Conservation (phyloP, 2,113 vertebrate genomes). For the Euleptes europaea region DNA sequence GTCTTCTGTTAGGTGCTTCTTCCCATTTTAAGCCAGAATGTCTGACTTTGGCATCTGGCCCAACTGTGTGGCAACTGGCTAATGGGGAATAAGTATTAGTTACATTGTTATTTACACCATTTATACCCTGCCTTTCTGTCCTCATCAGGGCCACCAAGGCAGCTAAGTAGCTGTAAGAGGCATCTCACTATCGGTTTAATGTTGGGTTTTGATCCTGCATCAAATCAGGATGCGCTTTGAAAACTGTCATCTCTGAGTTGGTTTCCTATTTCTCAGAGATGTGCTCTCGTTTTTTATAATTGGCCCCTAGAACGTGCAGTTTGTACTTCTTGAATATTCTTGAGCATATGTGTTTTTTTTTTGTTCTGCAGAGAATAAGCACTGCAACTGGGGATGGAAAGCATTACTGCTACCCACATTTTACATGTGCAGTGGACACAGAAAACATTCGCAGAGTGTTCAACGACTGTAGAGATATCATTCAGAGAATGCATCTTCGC, state of each 20-base stretch:
- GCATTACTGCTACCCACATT: slow-evolving; percentile 98
- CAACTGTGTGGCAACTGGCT: neutral
- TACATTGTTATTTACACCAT: no score
- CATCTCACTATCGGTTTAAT: neutral
- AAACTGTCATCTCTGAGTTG: neutral
- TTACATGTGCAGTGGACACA: slow-evolving; percentile 97
- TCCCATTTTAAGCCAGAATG: neutral
- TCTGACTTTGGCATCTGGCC: neutral
- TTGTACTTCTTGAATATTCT: neutral
- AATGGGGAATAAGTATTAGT: neutral
- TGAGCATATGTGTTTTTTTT: neutral
- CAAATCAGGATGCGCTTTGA: neutral
- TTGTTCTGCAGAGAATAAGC: slow-evolving; percentile 89
- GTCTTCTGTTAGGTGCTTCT: fast-evolving
- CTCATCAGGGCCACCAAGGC: no score
- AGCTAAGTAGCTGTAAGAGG: neutral
- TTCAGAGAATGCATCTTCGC: slow-evolving; percentile 98
- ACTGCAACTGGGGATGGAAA: slow-evolving; percentile 93
- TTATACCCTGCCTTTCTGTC: no score
- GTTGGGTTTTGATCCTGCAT: neutral
- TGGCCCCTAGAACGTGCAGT: fast-evolving
- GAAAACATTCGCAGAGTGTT: slow-evolving; percentile 98
- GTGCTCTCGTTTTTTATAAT: fast-evolving
- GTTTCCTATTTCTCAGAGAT: neutral
- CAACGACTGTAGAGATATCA: slow-evolving; percentile 98